Conservation (phyloP, 2,113 vertebrate species). For the Notothenia coriiceps region DNA sequence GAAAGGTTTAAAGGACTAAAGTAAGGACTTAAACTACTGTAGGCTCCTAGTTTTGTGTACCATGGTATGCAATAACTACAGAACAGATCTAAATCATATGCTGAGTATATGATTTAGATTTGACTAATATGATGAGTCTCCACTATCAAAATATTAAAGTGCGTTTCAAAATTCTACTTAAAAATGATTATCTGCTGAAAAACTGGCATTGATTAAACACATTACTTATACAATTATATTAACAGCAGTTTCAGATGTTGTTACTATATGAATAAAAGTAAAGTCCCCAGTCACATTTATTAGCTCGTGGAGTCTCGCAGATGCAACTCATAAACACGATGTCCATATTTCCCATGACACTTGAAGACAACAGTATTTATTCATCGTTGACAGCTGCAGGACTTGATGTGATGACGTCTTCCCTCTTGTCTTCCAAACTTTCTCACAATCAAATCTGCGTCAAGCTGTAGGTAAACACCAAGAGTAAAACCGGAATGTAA, state of each 20-base stretch:
- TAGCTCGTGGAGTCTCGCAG: conserved; percentile 1
- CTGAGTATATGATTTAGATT: no score
- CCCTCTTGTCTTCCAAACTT: conserved; percentile 48
- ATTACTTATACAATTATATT: not conserved
- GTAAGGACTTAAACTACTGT: not conserved
- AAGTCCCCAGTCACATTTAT: not conserved
- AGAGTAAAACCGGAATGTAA: conserved; percentile 14
- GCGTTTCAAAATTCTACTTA: not conserved
- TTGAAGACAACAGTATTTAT: conserved; percentile 59
- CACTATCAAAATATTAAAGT: not conserved
- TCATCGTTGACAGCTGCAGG: conserved; percentile 68
- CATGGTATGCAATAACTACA: not conserved
- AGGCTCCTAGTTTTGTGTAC: not conserved
- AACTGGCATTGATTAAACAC: not conserved
- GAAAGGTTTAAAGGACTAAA: not conserved
- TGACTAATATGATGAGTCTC: no score
- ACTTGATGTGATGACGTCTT: conserved; percentile 64
- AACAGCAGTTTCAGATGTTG: not conserved
- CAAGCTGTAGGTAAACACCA: conserved; percentile 8
- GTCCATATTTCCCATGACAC: conserved; percentile 50
- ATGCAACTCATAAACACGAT: not conserved
- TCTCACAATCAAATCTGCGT: conserved; percentile 49
- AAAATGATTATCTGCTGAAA: not conserved
- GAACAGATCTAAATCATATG: not conserved
- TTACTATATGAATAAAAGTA: not conserved